Percentiles rank a stretch among this genome's conserved stretches.
Conservation (phyloP, 2,797 vertebrate species). For the Gouania willdenowi region DNA sequence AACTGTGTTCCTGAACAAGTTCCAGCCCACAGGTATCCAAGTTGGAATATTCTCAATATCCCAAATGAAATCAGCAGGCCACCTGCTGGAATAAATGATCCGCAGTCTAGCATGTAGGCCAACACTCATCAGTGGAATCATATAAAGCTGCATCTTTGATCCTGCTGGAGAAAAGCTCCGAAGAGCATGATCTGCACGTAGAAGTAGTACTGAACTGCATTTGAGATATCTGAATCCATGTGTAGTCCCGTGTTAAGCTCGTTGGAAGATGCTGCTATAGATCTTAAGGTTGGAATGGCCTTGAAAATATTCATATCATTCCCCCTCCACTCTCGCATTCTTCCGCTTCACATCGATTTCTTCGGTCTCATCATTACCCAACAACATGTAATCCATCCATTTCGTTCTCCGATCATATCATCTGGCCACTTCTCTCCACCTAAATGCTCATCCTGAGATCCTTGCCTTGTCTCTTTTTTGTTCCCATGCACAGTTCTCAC, state of each 20-base stretch:
- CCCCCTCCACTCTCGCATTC: not conserved
- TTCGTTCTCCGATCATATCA: constrained; percentile 26
- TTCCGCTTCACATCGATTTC: constrained; percentile 17
- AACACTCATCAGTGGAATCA: constrained; percentile 13
- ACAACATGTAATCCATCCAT: constrained; percentile 38
- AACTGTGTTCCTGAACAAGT: constrained; percentile 9
- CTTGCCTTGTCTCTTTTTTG: constrained; percentile 38
- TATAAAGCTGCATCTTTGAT: constrained; percentile 22
- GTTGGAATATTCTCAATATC: constrained; percentile 6
- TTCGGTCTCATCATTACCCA: constrained; percentile 8
- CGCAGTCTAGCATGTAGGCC: constrained; percentile 23
- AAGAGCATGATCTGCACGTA: constrained; percentile 7
- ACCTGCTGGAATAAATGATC: constrained; percentile 28
- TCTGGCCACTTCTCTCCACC: constrained; percentile 37
- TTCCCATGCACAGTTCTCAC: constrained; percentile 37
- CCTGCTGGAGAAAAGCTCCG: not conserved
- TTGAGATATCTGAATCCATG: not conserved
- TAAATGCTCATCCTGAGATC: constrained; percentile 21
- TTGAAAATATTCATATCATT: constrained; percentile 27
- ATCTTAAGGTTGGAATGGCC: not conserved
- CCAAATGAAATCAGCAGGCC: constrained; percentile 6
- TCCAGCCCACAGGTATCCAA: constrained; percentile 25
- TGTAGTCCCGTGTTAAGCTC: constrained; percentile 3
- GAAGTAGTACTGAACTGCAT: constrained; percentile 6
- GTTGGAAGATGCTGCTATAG: not conserved